phyloP scores from a whole-genome alignment of 2,888 invertebrate species.

The Chrysomela aeneicollis region DNA sequence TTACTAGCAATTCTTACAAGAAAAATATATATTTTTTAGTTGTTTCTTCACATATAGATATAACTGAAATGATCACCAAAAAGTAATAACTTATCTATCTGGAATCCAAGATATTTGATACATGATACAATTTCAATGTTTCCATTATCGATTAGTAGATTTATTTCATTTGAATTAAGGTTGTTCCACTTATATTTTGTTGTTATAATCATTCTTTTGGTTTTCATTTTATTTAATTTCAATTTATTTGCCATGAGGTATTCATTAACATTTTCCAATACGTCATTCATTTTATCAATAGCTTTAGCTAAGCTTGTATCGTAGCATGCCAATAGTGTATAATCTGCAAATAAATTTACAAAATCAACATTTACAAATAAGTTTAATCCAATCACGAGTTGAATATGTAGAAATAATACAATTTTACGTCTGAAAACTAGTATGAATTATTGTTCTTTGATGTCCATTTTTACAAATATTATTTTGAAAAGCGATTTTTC shows the following conservation, averaged over 20 bases:
- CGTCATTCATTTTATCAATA: conserved; percentile 14
- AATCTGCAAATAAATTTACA: conserved; percentile 14
- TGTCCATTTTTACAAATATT: no score
- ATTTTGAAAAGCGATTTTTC: no score
- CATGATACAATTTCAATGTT: conserved; percentile 7
- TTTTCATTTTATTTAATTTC: conserved; percentile 10
- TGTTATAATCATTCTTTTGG: conserved; percentile 6
- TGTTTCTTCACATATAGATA: neutral
- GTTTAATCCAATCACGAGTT: conserved; percentile 6
- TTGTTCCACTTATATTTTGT: conserved; percentile 2
- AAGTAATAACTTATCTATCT: conserved; percentile 9
- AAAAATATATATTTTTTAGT: no score
- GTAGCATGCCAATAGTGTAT: conserved; percentile 7
- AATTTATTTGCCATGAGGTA: conserved; percentile 13
- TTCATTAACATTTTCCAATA: neutral
- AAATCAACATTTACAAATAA: conserved; percentile 8
- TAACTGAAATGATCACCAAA: conserved; percentile 9
- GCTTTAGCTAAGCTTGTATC: conserved; percentile 11
- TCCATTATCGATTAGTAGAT: neutral
- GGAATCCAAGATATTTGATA: conserved; percentile 6
- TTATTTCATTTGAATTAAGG: neutral
- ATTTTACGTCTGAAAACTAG: no score
- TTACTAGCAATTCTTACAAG: conserved; percentile 4
- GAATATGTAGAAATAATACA: no score
- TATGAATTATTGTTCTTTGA: no score